These are phyloP conservation scores for Manacus vitellinus DNA, from an alignment of 2,113 vertebrate species.

Conservation along the genomic window DNA sequence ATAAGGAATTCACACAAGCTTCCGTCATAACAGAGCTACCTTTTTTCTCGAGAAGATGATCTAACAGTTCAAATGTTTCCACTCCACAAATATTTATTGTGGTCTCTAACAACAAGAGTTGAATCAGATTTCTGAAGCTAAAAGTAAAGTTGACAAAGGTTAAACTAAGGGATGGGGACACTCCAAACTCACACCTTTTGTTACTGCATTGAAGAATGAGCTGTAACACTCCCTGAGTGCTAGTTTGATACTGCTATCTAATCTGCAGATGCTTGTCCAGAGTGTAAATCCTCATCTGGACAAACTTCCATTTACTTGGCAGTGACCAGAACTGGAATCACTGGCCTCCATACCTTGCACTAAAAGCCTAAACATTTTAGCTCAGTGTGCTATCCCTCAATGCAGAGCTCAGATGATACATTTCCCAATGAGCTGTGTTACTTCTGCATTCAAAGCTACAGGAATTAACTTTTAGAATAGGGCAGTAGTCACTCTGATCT, in stretches of 20 bases:
- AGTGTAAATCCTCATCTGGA: background rate
- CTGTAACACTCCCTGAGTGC: accelerated
- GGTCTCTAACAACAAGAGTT: background rate
- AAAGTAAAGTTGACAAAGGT: background rate
- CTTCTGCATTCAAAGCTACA: background rate
- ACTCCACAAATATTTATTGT: background rate
- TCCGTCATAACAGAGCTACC: background rate
- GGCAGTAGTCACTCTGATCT: background rate
- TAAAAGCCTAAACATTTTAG: background rate
- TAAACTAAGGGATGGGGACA: background rate
- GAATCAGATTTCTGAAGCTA: background rate
- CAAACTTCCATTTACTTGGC: background rate
- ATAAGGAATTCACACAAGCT: background rate
- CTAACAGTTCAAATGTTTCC: background rate
- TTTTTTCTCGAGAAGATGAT: background rate
- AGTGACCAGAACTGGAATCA: background rate
- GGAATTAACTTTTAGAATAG: background rate
- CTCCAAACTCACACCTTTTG: background rate
- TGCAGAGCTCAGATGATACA: background rate
- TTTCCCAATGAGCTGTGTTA: background rate
- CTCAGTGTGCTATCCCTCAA: accelerated
- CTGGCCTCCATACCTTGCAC: background rate
- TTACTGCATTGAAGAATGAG: background rate
- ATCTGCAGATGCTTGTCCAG: background rate
- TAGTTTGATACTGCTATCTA: background rate